These are phyloP conservation scores for Drosophila yooni DNA, from an alignment of 2,888 invertebrate species.

Conservation along the genomic window DNA sequence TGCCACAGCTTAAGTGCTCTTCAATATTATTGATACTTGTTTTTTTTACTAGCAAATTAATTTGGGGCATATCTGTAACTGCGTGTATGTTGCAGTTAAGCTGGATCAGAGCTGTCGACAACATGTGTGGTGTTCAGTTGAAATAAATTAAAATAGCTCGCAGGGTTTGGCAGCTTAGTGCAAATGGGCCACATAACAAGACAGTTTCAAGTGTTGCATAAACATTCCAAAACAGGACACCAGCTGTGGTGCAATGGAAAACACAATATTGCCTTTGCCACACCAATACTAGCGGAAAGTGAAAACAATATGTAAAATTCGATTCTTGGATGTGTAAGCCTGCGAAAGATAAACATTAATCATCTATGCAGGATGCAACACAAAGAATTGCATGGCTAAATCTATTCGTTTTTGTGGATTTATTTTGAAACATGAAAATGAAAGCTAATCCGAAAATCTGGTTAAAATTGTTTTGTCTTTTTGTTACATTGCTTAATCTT, in stretches of 20 bases:
- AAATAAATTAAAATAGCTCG: conserved; percentile 18
- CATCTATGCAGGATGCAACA: background rate
- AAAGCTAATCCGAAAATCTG: background rate
- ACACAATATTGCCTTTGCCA: background rate
- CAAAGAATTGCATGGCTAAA: too few relatives aligned
- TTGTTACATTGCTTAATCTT: background rate
- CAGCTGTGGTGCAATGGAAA: background rate
- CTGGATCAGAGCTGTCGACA: background rate
- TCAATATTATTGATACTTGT: conserved; percentile 5
- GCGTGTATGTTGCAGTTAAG: conserved; percentile 17
- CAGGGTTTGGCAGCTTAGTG: conserved; percentile 15
- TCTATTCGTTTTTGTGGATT: background rate
- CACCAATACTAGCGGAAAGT: background rate
- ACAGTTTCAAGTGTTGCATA: conserved; percentile 35
- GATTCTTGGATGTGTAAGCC: background rate
- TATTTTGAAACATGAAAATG: background rate
- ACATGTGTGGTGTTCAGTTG: background rate
- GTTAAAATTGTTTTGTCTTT: too few relatives aligned
- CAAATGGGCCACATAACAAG: conserved; percentile 14
- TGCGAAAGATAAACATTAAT: background rate
- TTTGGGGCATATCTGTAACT: conserved; percentile 32
- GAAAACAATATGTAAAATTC: background rate
- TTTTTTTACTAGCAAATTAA: conserved; percentile 36
- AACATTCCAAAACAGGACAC: conserved; percentile 2
- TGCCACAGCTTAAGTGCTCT: conserved; percentile 18